Evolutionary conservation across 2,797 vertebrate genomes (phyloP).

Genomic region (Hippoglossus hippoglossus): DNA sequence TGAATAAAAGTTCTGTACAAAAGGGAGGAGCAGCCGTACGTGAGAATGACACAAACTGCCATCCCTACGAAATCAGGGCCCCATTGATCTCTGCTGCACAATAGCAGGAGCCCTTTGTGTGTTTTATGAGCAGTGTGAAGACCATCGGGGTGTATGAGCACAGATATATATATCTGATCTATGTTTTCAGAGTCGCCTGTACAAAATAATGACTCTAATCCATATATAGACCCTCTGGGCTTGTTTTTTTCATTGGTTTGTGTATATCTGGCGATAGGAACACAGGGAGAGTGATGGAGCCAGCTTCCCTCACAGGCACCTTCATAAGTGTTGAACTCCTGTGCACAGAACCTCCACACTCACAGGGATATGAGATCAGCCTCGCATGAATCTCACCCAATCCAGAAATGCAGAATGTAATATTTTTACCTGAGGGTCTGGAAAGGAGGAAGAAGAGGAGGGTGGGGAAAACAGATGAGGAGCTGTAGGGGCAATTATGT

Average conservation of each 20-base stretch:
- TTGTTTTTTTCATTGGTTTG: conserved; percentile 26
- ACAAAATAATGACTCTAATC: conserved; percentile 19
- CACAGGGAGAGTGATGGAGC: conserved; percentile 19
- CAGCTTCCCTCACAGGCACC: conserved; percentile 16
- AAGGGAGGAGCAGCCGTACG: conserved; percentile 5
- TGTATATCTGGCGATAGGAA: conserved; percentile 25
- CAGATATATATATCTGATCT: conserved; percentile 25
- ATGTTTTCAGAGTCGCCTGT: conserved; percentile 20
- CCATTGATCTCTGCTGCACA: conserved; percentile 32
- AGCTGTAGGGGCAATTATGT: conserved; percentile 31
- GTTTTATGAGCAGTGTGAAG: conserved; percentile 15
- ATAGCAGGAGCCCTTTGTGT: neutral
- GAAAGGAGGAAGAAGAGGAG: neutral
- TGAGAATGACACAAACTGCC: conserved; percentile 10
- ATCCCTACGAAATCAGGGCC: conserved; percentile 13
- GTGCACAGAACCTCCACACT: conserved; percentile 16
- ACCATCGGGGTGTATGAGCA: conserved; percentile 13
- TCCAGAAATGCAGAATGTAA: conserved; percentile 24
- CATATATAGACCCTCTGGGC: conserved; percentile 9
- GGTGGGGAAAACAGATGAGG: conserved; percentile 14
- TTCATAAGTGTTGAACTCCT: conserved; percentile 34
- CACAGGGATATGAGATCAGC: conserved; percentile 20
- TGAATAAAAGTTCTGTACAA: conserved; percentile 46
- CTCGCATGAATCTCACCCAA: conserved; percentile 22
- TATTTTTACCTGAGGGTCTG: conserved; percentile 12